A percentile compares a stretch with the other conserved stretches of the same genome.
Conservation (phyloP, 1,140 invertebrate species). For the Lysiphlebus fabarum region DNA sequence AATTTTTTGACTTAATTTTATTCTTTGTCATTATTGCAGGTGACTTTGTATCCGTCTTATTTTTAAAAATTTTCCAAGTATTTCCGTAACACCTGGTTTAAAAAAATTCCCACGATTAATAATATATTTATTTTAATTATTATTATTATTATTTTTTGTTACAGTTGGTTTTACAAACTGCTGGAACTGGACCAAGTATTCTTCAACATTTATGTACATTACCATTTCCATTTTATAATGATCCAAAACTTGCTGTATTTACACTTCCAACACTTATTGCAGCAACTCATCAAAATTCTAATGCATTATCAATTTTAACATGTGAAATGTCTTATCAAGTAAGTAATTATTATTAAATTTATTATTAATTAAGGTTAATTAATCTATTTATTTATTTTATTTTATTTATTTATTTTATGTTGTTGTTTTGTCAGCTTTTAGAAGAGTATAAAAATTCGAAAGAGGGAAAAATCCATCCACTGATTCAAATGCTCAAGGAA, state of each 20-base stretch:
- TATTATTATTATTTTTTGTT: constrained; percentile 33
- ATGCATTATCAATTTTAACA: constrained; percentile 69
- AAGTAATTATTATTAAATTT: constrained; percentile 27
- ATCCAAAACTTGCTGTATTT: constrained; percentile 68
- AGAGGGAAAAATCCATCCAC: constrained; percentile 58
- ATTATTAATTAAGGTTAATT: too few species aligned
- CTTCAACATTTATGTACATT: constrained; percentile 86
- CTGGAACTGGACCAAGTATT: constrained; percentile 77
- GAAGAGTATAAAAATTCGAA: constrained; percentile 66
- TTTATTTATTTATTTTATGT: not conserved
- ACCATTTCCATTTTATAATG: constrained; percentile 86
- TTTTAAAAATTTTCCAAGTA: not conserved
- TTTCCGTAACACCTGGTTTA: constrained; percentile 21
- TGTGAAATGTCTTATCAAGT: constrained; percentile 79
- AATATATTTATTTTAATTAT: constrained; percentile 10
- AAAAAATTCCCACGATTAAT: constrained; percentile 15
- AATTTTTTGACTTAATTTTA: too few species aligned
- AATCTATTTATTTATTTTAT: not conserved
- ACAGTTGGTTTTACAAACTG: constrained; percentile 72
- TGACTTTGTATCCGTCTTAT: not conserved
- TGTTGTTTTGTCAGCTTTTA: constrained; percentile 54
- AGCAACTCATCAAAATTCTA: constrained; percentile 69
- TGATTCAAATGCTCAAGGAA: constrained; percentile 56
- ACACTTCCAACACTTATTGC: constrained; percentile 86
- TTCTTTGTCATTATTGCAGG: not conserved